These are phyloP conservation scores for Caenorhabditis tropicalis DNA, from an alignment of 1,140 invertebrate species.

Conservation along the genomic window DNA sequence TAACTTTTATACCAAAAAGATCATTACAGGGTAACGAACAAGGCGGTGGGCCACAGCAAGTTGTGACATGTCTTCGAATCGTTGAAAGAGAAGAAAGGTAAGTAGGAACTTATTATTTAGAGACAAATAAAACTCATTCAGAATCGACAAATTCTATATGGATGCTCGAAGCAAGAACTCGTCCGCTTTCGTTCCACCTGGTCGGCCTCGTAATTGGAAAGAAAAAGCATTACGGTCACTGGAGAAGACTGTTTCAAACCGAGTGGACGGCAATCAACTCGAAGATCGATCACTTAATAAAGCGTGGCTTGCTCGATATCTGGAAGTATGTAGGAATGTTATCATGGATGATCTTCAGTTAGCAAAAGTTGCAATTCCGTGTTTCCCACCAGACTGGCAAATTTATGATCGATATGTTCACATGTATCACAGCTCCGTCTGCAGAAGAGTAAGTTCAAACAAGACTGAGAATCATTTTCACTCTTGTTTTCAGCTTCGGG, in stretches of 20 bases:
- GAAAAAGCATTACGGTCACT: constrained; percentile 78
- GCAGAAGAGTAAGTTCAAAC: constrained; percentile 79
- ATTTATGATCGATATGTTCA: constrained; percentile 88
- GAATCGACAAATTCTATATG: constrained; percentile 70
- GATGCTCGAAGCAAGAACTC: constrained; percentile 69
- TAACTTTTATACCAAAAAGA: too few relatives aligned
- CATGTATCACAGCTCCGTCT: constrained; percentile 90
- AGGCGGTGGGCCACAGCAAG: constrained; percentile 83
- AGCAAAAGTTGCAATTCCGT: constrained; percentile 82
- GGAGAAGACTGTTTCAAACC: constrained; percentile 60
- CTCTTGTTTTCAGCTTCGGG: constrained; percentile 80
- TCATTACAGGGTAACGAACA: constrained; percentile 83
- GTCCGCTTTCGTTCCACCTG: constrained; percentile 84
- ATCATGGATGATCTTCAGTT: constrained; percentile 63
- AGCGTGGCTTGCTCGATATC: constrained; percentile 85
- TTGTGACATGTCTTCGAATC: constrained; percentile 92
- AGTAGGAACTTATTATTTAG: constrained; percentile 79
- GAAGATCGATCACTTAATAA: constrained; percentile 90
- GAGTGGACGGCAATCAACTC: constrained; percentile 81
- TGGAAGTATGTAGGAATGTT: constrained; percentile 63
- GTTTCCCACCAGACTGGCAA: constrained; percentile 93
- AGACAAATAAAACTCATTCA: constrained; percentile 70
- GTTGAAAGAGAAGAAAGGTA: constrained; percentile 81
- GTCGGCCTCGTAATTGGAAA: constrained; percentile 90
- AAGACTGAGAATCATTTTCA: constrained; percentile 26